Evolutionary conservation across 2,113 vertebrate species (phyloP).

Genomic region (Lutjanus erythropterus): DNA sequence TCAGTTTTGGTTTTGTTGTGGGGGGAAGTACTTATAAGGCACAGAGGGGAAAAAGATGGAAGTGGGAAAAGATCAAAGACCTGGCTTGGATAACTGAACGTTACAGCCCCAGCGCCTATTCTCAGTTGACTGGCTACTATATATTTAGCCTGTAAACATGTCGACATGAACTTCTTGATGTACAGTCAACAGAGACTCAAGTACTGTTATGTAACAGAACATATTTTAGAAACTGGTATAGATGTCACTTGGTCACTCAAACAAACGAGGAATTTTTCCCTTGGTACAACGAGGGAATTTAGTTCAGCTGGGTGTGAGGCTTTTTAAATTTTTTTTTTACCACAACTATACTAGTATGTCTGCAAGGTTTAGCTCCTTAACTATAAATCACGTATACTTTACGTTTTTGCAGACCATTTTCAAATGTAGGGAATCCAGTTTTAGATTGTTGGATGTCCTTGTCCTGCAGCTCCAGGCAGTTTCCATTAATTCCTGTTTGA

Average conservation of each 20-base stretch:
- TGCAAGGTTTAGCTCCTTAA: not conserved
- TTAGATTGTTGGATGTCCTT: not conserved
- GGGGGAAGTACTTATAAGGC: slow-evolving; percentile 48
- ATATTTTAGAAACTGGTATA: not conserved
- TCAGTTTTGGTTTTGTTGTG: slow-evolving; percentile 5
- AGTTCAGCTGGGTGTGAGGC: not conserved
- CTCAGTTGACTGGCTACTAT: slow-evolving; percentile 23
- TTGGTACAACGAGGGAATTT: not conserved
- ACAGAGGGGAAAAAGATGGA: slow-evolving; percentile 18
- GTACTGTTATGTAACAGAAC: slow-evolving; percentile 41
- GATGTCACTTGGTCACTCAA: not conserved
- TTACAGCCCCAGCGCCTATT: not conserved
- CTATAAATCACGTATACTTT: not conserved
- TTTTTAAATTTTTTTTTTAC: not conserved
- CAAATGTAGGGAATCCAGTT: not conserved
- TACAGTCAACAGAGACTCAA: slow-evolving; percentile 11
- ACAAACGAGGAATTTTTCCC: not conserved
- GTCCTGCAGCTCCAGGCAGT: not conserved
- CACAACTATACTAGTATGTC: not conserved
- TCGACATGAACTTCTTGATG: slow-evolving; percentile 10
- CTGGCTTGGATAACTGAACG: not conserved
- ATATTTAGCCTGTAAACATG: slow-evolving; percentile 55
- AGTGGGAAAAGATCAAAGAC: not conserved
- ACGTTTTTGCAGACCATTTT: not conserved
- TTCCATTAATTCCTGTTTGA: not conserved